These are phyloP conservation scores for Pygocentrus nattereri DNA, from an alignment of 2,797 vertebrate genomes.

Conservation along the genomic window DNA sequence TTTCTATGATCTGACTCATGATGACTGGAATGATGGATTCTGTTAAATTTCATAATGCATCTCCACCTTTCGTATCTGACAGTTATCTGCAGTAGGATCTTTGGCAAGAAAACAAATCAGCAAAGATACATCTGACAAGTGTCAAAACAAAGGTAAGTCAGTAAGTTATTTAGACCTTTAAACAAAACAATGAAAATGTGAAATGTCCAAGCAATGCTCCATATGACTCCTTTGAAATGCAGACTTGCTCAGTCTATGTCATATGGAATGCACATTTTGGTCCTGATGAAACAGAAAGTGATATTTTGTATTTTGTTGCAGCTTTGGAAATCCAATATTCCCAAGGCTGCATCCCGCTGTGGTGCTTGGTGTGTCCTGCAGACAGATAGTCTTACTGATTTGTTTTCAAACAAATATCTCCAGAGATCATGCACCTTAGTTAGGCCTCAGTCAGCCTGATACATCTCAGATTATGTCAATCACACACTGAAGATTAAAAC, in stretches of 20 bases:
- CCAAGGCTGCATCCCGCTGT: background rate
- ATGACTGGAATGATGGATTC: background rate
- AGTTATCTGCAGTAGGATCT: background rate
- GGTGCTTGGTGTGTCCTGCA: background rate
- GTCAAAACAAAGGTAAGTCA: background rate
- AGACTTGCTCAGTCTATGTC: too few relatives aligned
- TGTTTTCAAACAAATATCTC: background rate
- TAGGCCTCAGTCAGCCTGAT: too few relatives aligned
- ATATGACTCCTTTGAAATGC: background rate
- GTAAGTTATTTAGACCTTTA: background rate
- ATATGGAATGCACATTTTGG: too few relatives aligned
- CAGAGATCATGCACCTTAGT: slow-evolving; percentile 9
- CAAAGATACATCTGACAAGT: background rate
- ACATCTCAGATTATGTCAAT: slow-evolving; percentile 4
- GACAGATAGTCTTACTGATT: background rate
- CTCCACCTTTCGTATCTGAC: background rate
- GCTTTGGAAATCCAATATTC: background rate
- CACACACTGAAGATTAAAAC: background rate
- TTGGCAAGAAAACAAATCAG: background rate
- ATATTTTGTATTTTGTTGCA: background rate
- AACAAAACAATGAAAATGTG: background rate
- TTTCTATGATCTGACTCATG: slow-evolving; percentile 6
- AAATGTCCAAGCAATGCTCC: background rate
- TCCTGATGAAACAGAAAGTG: background rate
- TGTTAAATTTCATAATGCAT: background rate